Base-by-base conservation (phyloP, 2,113 vertebrate genomes). In the Neolamprologus tretocephalus region DNA sequence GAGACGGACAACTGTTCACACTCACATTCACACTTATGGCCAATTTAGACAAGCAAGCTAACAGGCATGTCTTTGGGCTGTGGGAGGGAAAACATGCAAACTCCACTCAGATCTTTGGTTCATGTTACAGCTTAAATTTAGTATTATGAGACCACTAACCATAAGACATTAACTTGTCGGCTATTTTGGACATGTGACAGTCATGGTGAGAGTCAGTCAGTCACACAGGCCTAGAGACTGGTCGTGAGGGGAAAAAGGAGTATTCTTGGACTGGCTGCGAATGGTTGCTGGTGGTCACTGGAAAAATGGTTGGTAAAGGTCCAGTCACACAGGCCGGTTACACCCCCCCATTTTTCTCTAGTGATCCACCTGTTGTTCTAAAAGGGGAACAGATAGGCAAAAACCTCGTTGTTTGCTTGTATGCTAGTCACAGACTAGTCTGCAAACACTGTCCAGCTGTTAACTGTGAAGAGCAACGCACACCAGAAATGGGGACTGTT, bases 271-370 rank as follows among this genome's bases (percentile, higher is more conserved):
- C 63, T 26, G 40, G 68, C 14, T 45, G 40, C 9, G 0, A 71
- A 23, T 73, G 37, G 37, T 71, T 71, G 21, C 66, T 71, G 66
- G 5, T 0, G 0, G 68, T 73, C 40, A 26, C 40, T 73, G 68
- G 8, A 26, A 10, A 73, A 73, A 26, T 26, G 68, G 40, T 17
- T 73, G 40, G 21, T 73, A 3, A 7, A 73, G 68, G 0, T 73
- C 37, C 3, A 11, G 1, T 26, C 14, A 28, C 68, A 45, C 21
- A 26, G 3, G n/a, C 66, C 0, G 8, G 66, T 71, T 16, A 73
- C 21, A 45, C 5, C 0, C 13, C 68, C 68, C 13, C 4, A 37
- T 21, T 37, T 66, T 66, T 13, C 33, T 37, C 33, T 68, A 40
- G 63, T 21, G 19, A 40, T 8, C 63, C 7, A 40, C 33, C 33